Conservation (phyloP, 2,113 vertebrate genomes). For the Marcusenius ussheri region DNA sequence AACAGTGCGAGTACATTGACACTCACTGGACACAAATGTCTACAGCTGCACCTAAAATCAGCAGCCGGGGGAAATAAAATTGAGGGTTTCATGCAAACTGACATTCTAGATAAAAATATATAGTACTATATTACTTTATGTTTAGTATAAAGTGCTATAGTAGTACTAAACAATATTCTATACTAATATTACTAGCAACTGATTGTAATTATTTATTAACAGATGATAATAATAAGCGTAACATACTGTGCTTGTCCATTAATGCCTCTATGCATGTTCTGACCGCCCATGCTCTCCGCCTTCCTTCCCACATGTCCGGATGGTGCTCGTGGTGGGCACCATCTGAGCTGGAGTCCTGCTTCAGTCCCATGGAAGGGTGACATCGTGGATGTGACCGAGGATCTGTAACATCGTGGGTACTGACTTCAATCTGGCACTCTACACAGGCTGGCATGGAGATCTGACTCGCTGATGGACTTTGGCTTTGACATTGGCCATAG, state of each 20-base stretch:
- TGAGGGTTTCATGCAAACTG: background rate
- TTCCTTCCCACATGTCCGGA: background rate
- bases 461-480: background rate
- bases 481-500: background rate
- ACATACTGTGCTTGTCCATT: background rate
- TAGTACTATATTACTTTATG: background rate
- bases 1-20: background rate
- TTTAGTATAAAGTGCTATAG: background rate
- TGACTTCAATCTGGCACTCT: background rate
- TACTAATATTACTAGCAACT: background rate
- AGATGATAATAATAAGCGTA: background rate
- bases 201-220: background rate
- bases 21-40: background rate
- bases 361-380: background rate
- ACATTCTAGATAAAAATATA: background rate
- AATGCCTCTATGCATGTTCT: background rate
- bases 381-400: background rate
- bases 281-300: background rate
- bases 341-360: background rate
- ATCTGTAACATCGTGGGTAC: background rate
- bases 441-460: background rate
- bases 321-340: background rate
- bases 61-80: background rate
- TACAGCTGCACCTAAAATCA: background rate
- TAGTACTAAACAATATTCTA: background rate